phyloP scores from a whole-genome alignment of 2,797 vertebrate genomes.

The Graptemys geographica region DNA sequence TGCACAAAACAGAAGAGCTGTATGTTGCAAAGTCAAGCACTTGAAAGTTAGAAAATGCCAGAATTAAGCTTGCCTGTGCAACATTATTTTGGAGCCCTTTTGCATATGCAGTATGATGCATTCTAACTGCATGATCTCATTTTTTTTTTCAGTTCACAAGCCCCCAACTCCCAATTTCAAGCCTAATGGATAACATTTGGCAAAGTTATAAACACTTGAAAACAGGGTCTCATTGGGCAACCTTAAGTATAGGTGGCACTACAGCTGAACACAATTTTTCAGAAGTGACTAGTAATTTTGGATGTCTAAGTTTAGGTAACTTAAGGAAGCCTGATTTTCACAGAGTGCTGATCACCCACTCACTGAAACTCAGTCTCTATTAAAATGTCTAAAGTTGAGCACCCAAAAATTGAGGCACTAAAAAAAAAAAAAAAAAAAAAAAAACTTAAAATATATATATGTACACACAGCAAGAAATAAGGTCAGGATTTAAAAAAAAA shows the following conservation, averaged over 20 bases:
- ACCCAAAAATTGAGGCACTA: not conserved
- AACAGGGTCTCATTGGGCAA: not conserved
- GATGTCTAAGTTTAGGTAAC: not conserved
- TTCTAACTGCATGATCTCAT: not conserved
- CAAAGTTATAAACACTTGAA: not conserved
- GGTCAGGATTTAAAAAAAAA: conserved; percentile 49
- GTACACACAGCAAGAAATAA: conserved; percentile 15
- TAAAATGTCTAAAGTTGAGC: not conserved
- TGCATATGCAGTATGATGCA: not conserved
- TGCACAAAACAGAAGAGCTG: not conserved
- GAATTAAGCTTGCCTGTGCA: not conserved
- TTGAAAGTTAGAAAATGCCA: not conserved
- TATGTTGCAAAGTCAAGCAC: not conserved
- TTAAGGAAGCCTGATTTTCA: not conserved
- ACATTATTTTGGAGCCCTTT: not conserved
- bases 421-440: not conserved
- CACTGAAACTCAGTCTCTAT: not conserved
- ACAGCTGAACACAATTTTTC: not conserved
- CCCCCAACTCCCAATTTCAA: not conserved
- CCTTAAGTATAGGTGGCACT: not conserved
- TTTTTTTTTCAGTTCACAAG: not conserved
- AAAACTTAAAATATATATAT: not conserved
- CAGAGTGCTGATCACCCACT: not conserved
- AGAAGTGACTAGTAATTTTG: not conserved
- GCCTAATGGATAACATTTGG: not conserved